Evolutionary conservation across 2,888 invertebrate species (phyloP).

Genomic region (Tetrapedia diversipes): DNA sequence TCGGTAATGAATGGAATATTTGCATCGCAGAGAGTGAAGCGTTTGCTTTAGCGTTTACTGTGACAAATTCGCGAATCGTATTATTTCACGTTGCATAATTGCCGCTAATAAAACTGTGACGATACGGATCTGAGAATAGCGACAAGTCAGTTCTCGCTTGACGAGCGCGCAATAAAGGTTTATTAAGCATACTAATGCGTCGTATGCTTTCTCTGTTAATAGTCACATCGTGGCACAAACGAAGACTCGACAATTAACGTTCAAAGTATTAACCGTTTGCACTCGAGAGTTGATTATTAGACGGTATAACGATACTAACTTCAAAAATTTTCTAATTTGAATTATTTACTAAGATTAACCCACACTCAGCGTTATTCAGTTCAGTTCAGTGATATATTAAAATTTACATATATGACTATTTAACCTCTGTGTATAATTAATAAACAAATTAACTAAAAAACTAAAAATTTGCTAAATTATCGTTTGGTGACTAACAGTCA

Average conservation of each 20-base stretch:
- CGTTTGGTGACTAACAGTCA: no score
- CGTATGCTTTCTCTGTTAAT: slow-evolving; percentile 45
- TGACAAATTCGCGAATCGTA: slow-evolving; percentile 22
- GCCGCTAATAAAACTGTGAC: slow-evolving; percentile 37
- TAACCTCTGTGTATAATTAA: no score
- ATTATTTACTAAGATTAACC: no score
- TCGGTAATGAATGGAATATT: background rate
- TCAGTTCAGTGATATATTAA: no score
- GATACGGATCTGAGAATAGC: slow-evolving; percentile 30
- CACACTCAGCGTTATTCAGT: no score
- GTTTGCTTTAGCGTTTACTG: background rate
- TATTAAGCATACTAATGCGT: slow-evolving; percentile 55
- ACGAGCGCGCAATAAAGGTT: slow-evolving; percentile 43
- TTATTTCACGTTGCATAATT: slow-evolving; percentile 29
- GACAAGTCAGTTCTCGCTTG: slow-evolving; percentile 38
- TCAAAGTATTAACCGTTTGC: background rate
- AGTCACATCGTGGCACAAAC: slow-evolving; percentile 22
- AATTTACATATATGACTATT: no score
- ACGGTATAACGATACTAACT: no score
- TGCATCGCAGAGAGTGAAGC: background rate
- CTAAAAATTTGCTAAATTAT: no score
- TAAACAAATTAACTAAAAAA: no score
- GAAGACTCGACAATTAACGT: slow-evolving; percentile 2
- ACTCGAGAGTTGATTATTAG: background rate
- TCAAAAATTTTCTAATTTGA: no score